Percentiles rank a stretch among this genome's conserved stretches.
Evolutionary conservation across 2,797 vertebrate species (phyloP).

Genomic region (Enteromius anoplus): DNA sequence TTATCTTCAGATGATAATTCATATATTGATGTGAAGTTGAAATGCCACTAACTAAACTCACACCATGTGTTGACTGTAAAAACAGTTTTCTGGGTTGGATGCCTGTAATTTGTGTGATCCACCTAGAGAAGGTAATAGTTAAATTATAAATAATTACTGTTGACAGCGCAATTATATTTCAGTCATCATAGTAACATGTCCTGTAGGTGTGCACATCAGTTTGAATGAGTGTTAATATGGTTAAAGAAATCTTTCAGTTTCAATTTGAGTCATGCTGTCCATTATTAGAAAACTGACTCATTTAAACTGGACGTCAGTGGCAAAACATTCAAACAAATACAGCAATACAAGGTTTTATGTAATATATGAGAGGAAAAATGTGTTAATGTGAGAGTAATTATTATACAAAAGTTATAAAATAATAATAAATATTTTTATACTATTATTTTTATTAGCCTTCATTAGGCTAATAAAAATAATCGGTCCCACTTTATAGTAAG

Average conservation of each 20-base stretch:
- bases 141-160: not conserved
- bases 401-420: not conserved
- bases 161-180: not conserved
- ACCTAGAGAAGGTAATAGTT: not conserved
- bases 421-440: not conserved
- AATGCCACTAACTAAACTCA: not conserved
- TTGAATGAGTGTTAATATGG: not conserved
- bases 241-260: not conserved
- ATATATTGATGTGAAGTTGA: not conserved
- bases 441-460: too few species aligned
- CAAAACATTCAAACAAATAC: not conserved
- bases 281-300: not conserved
- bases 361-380: not conserved
- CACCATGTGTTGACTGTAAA: not conserved
- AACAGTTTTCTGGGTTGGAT: not conserved
- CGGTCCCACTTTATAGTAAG: too few species aligned
- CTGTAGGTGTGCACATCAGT: not conserved
- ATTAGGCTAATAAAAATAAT: not conserved
- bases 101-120: not conserved
- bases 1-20: not conserved
- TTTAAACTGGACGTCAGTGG: not conserved
- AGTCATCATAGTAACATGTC: not conserved
- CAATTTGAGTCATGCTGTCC: not conserved
- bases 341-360: not conserved
- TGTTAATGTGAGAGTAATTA: not conserved